phyloP scores from a whole-genome alignment of 2,113 vertebrate species.

The Xenopus borealis region DNA sequence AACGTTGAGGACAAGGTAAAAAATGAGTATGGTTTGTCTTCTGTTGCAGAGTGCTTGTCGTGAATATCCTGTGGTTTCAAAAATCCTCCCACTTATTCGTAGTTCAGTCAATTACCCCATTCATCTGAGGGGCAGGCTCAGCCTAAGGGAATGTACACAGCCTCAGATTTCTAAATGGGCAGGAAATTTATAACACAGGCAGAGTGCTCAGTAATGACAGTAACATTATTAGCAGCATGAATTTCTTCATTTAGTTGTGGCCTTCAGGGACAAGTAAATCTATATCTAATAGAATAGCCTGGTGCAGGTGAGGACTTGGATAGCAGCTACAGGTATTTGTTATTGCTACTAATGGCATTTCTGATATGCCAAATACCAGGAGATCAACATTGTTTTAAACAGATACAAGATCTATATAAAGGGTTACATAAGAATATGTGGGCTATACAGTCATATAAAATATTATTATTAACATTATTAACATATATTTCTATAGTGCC shows the following conservation, averaged over 20 bases:
- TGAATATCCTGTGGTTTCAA: conserved; percentile 44
- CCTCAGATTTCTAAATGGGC: conserved; percentile 46
- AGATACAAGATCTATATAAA: background rate
- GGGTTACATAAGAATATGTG: background rate
- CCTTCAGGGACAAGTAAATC: conserved; percentile 42
- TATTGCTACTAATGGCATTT: background rate
- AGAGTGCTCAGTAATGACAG: conserved; percentile 45
- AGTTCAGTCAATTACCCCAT: conserved; percentile 45
- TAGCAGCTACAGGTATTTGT: background rate
- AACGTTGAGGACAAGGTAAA: conserved; percentile 42
- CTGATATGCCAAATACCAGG: no score
- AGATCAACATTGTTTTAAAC: background rate
- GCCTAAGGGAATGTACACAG: conserved; percentile 47
- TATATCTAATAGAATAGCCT: background rate
- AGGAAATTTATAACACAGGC: conserved; percentile 44
- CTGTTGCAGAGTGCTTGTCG: conserved; percentile 41
- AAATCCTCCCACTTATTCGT: conserved; percentile 46
- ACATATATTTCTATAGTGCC: no score
- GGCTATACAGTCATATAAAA: background rate
- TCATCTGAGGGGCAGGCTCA: conserved; percentile 43
- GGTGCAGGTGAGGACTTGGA: background rate
- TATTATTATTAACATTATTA: no score
- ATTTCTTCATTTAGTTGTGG: conserved; percentile 57
- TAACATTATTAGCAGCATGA: conserved; percentile 53
- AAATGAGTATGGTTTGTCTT: conserved; percentile 44